Evolutionary conservation across 2,888 invertebrate genomes (phyloP).

Genomic region (Cylindroiulus punctatus): DNA sequence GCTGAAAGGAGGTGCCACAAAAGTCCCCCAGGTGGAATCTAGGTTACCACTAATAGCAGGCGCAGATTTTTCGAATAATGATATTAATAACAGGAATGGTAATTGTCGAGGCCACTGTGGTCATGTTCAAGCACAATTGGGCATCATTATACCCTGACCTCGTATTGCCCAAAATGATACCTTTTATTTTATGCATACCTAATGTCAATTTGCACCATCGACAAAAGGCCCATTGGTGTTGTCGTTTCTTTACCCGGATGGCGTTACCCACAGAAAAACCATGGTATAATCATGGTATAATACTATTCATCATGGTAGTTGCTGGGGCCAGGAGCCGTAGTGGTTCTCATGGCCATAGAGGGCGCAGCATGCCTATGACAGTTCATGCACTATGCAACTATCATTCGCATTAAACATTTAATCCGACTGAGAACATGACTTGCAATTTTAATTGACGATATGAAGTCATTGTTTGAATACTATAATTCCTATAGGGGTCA

Average conservation of each 20-base stretch:
- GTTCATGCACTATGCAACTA: not conserved
- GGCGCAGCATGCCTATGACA: no score
- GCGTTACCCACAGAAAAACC: no score
- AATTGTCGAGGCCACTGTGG: not conserved
- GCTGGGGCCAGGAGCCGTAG: no score
- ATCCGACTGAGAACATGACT: not conserved
- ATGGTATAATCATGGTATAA: no score
- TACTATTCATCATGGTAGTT: no score
- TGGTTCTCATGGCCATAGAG: no score
- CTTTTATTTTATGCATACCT: no score
- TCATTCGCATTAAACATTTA: not conserved
- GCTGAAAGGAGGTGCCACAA: not conserved
- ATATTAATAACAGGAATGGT: not conserved
- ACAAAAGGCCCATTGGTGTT: no score
- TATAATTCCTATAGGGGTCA: not conserved
- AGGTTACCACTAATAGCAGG: not conserved
- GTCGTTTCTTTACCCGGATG: no score
- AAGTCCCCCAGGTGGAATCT: not conserved
- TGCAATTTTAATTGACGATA: not conserved
- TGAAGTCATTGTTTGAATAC: not conserved
- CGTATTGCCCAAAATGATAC: no score
- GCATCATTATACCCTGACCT: conserved; percentile 17
- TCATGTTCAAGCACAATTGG: not conserved
- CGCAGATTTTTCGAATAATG: not conserved
- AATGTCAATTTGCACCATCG: no score